Percentiles rank a stretch among this genome's conserved stretches.
These are phyloP conservation scores for Rhea americana DNA, from an alignment of 2,113 vertebrate species.

Conservation along the genomic window DNA sequence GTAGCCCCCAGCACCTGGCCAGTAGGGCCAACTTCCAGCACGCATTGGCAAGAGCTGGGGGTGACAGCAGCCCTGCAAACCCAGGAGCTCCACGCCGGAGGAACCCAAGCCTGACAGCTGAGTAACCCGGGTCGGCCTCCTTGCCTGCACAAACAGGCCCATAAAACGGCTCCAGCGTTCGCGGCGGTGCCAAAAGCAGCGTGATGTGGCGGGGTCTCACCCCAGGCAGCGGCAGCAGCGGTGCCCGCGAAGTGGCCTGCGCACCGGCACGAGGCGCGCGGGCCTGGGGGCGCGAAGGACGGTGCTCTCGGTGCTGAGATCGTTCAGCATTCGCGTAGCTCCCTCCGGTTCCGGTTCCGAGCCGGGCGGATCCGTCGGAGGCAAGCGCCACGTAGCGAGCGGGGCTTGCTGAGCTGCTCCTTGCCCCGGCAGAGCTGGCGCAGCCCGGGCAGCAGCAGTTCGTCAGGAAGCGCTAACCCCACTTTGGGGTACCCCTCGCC, in stretches of 20 bases:
- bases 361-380: neutral
- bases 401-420: neutral
- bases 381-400: neutral
- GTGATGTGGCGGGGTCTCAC: neutral
- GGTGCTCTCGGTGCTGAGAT: too few species aligned
- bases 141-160: too few species aligned
- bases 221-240: too few species aligned
- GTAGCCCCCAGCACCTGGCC: neutral
- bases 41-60: neutral
- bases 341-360: too few species aligned
- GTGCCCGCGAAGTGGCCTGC: neutral
- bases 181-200: neutral
- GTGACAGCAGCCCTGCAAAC: neutral
- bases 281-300: neutral
- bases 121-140: neutral
- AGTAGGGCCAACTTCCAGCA: neutral
- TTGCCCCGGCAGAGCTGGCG: neutral
- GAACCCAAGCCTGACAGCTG: neutral
- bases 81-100: neutral
- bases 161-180: neutral
- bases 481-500: neutral
- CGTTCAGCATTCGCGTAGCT: neutral
- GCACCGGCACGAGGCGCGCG: neutral
- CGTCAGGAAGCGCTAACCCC: neutral
- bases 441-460: neutral